These are phyloP conservation scores for Gila orcuttii DNA, from an alignment of 2,113 vertebrate genomes.

Conservation along the genomic window DNA sequence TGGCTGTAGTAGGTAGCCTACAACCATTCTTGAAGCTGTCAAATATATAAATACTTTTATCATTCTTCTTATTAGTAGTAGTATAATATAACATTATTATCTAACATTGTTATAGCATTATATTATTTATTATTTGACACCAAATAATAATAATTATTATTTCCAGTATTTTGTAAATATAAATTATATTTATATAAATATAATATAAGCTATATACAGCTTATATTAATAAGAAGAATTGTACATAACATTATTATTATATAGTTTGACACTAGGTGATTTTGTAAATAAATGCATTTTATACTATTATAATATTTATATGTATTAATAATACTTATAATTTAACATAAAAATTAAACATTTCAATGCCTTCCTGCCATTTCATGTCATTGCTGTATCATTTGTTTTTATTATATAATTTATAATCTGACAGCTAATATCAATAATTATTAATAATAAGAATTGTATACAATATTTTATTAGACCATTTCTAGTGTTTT, in stretches of 20 bases:
- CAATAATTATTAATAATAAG: not conserved
- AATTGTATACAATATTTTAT: not conserved
- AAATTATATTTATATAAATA: not conserved
- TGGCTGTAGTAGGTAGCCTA: not conserved
- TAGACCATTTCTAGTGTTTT: not conserved
- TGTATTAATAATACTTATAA: no score
- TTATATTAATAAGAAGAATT: not conserved
- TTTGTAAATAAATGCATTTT: no score
- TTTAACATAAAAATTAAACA: no score
- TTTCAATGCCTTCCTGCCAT: not conserved
- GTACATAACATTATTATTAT: not conserved
- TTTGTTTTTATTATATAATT: not conserved
- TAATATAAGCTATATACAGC: not conserved
- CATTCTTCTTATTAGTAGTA: not conserved
- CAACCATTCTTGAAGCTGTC: not conserved
- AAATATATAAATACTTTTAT: not conserved
- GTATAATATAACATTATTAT: no score
- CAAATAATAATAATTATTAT: not conserved
- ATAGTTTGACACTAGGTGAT: no score
- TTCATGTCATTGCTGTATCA: not conserved
- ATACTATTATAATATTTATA: no score
- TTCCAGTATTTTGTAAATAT: not conserved
- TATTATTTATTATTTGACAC: not conserved
- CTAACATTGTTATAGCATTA: not conserved
- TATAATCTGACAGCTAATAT: not conserved